Base-by-base conservation (phyloP, 1,140 invertebrate genomes). In the Cepaea nemoralis region DNA sequence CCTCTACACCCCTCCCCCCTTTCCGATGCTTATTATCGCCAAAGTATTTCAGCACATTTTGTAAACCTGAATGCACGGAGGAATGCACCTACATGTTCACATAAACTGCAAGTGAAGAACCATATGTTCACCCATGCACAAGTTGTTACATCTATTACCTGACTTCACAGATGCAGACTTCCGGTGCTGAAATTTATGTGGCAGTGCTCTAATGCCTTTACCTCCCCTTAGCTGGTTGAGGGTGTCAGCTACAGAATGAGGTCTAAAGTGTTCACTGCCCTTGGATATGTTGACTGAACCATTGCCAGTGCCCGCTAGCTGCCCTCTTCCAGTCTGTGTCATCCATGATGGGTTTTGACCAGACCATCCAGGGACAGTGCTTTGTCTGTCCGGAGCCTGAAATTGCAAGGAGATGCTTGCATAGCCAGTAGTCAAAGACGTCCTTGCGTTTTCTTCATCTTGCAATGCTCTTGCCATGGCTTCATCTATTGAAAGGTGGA, bases 381-480 rank as follows among this genome's bases (percentile, higher is more conserved):
- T n/a, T 1, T 74, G 31, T 31, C 8, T 33, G 2, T 33, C 27
- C 24, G 31, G 33, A 12, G 19, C 37, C 3, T 27, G 59, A 5
- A 6, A 1, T 31, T 27, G n/a, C n/a, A 37, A 6, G 10, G 69
- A 39, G 40, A 63, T 27, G 33, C 27, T 35, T 37, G 6, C 37
- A 16, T 35, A 33, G 3, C 6, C 22, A 27, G 39, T 27, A 19
- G 27, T 27, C 8, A 14, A 40, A 22, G 31, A 3, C 1, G n/a
- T 48, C 6, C 12, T 33, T 1, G 45, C 3, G 22, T 77, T 63
- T 77, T 77, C 75, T 63, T 59, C 50, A 55, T 59, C 75, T 63
- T 77, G 75, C 31, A 77, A 39, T n/a, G 75, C 75, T 77, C 75
- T 55, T 35, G 75, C 75, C 42, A 77, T 3, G 39, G 75, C 75